These are phyloP conservation scores for Morone chrysops DNA, from an alignment of 2,113 vertebrate species.

Conservation along the genomic window DNA sequence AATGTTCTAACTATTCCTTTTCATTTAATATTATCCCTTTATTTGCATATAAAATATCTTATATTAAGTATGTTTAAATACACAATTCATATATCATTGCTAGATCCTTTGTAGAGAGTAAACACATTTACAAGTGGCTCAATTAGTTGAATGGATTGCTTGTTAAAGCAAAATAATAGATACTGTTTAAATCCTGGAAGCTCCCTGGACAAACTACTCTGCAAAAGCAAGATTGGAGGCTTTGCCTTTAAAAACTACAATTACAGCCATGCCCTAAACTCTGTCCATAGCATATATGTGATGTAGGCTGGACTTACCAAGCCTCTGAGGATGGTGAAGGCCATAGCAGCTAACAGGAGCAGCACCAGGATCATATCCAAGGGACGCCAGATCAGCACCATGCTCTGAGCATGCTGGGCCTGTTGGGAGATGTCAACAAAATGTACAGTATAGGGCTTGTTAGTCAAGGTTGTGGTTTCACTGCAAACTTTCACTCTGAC, in stretches of 20 bases:
- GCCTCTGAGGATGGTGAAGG: conserved; percentile 91
- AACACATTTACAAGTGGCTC: neutral
- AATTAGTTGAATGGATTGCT: conserved; percentile 4
- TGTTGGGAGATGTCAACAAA: conserved; percentile 54
- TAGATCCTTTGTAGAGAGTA: neutral
- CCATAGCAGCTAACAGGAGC: conserved; percentile 80
- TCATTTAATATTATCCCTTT: neutral
- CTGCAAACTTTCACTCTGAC: neutral
- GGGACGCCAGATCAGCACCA: conserved; percentile 85
- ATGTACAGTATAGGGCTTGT: neutral
- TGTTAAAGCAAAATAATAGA: neutral
- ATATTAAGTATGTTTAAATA: neutral
- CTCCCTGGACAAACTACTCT: neutral
- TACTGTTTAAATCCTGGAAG: neutral
- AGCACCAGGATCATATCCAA: conserved; percentile 83
- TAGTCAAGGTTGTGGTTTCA: neutral
- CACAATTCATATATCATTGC: neutral
- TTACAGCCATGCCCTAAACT: neutral
- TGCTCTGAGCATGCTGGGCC: conserved; percentile 86
- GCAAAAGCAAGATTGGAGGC: neutral
- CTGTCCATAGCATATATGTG: neutral
- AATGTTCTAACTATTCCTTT: neutral
- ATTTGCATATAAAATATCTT: neutral
- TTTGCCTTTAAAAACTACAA: conserved; percentile 4
- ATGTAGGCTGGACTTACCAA: conserved; percentile 83